Conservation (phyloP, 1,140 invertebrate genomes). For the Psix sp. region DNA sequence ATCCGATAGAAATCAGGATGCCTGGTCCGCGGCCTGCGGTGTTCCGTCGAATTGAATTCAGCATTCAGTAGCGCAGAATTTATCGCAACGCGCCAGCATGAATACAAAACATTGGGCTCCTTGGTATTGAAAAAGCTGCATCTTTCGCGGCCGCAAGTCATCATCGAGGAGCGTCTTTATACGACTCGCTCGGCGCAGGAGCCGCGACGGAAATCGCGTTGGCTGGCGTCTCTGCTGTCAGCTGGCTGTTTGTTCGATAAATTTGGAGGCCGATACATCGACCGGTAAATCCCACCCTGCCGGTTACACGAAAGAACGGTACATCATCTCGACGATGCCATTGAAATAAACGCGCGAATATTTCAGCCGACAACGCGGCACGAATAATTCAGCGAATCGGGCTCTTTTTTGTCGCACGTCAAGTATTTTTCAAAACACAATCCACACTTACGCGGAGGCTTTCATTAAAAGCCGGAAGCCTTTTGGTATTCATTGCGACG, state of each 20-base stretch:
- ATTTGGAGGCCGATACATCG: conserved; percentile 50
- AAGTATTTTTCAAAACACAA: conserved; percentile 38
- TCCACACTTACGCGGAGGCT: conserved; percentile 8
- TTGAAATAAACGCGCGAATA: conserved; percentile 49
- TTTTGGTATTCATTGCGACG: conserved; percentile 38
- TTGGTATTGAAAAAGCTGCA: neutral
- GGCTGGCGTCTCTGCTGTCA: conserved; percentile 31
- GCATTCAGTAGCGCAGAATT: conserved; percentile 69
- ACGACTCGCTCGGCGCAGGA: neutral
- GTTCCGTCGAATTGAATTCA: conserved; percentile 69
- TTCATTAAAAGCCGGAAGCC: conserved; percentile 28
- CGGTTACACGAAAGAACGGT: conserved; percentile 45
- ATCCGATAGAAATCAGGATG: conserved; percentile 46
- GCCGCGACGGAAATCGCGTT: conserved; percentile 50
- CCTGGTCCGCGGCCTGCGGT: conserved; percentile 42
- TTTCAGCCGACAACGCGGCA: conserved; percentile 44
- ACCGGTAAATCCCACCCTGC: conserved; percentile 46
- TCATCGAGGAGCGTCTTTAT: neutral
- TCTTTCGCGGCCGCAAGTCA: conserved; percentile 1
- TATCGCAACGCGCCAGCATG: conserved; percentile 48
- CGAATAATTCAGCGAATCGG: conserved; percentile 29
- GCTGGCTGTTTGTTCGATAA: conserved; percentile 43
- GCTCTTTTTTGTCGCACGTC: conserved; percentile 19
- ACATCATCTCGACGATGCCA: conserved; percentile 50
- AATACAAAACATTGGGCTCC: neutral